These are phyloP conservation scores for Dasypus novemcinctus DNA, from an alignment of 2,113 vertebrate species.

Conservation along the genomic window DNA sequence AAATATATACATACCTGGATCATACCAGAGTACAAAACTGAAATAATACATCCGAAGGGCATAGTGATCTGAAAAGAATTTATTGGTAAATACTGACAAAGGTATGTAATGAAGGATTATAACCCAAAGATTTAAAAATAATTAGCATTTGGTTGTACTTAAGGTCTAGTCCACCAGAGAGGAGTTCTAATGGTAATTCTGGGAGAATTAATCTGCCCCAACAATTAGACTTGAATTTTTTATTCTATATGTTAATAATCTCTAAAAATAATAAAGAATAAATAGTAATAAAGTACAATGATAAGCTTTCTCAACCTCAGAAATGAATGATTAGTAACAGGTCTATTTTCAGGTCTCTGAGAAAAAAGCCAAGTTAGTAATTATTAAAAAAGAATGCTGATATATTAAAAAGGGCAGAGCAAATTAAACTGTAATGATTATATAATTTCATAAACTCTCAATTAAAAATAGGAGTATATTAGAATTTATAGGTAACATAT, in stretches of 20 bases:
- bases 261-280: conserved; percentile 41
- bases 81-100: not conserved
- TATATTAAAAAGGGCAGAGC: not conserved
- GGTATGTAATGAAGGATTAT: not conserved
- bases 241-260: conserved; percentile 1
- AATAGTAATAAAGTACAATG: conserved; percentile 11
- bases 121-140: conserved; percentile 17
- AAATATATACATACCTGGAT: not conserved
- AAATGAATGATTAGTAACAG: conserved; percentile 28
- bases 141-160: not conserved
- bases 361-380: not conserved
- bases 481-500: not conserved
- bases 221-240: not conserved
- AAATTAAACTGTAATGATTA: conserved; percentile 27
- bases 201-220: not conserved
- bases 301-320: not conserved
- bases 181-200: not conserved
- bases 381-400: conserved; percentile 24
- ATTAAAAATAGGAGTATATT: conserved; percentile 4
- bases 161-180: not conserved
- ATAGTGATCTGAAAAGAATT: not conserved
- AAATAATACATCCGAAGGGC: not conserved
- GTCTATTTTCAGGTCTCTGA: not conserved
- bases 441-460: conserved; percentile 18
- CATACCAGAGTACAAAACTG: not conserved